A percentile compares a stretch with the other conserved stretches of the same genome.
Conservation (phyloP, 1,140 invertebrate species). For the Lepidurus arcticus region DNA sequence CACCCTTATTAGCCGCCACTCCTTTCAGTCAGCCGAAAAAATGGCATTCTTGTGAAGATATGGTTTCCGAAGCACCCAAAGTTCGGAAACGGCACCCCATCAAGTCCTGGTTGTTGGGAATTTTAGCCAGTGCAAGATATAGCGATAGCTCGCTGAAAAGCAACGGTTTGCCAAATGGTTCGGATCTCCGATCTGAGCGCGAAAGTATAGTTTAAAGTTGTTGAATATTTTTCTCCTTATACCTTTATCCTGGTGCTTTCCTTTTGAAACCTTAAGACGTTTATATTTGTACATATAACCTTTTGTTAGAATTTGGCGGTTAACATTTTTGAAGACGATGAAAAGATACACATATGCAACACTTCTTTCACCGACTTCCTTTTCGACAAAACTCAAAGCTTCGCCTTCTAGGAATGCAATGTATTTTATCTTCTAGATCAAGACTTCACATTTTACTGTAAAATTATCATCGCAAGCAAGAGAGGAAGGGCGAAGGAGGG, state of each 20-base stretch:
- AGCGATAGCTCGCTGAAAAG: constrained; percentile 9
- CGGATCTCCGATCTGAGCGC: background rate
- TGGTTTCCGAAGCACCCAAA: constrained; percentile 9
- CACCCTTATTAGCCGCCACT: background rate
- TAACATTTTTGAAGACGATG: background rate
- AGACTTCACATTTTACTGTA: background rate
- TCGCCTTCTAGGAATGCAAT: background rate
- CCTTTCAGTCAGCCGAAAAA: constrained; percentile 28
- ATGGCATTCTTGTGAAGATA: constrained; percentile 32
- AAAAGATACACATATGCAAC: background rate
- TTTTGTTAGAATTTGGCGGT: background rate
- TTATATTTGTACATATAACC: background rate
- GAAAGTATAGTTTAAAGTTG: background rate
- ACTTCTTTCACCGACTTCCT: background rate
- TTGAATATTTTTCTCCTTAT: background rate
- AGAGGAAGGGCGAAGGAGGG: background rate
- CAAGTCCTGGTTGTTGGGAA: constrained; percentile 1
- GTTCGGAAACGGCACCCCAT: constrained; percentile 3
- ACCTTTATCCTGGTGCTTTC: constrained; percentile 10
- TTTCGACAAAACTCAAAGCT: background rate
- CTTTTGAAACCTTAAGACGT: background rate
- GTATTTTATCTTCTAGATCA: background rate
- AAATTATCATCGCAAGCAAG: background rate
- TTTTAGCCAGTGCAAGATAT: constrained; percentile 6
- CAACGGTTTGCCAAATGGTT: background rate